phyloP scores from a whole-genome alignment of 1,140 invertebrate genomes.

The Drosophila serrata region DNA sequence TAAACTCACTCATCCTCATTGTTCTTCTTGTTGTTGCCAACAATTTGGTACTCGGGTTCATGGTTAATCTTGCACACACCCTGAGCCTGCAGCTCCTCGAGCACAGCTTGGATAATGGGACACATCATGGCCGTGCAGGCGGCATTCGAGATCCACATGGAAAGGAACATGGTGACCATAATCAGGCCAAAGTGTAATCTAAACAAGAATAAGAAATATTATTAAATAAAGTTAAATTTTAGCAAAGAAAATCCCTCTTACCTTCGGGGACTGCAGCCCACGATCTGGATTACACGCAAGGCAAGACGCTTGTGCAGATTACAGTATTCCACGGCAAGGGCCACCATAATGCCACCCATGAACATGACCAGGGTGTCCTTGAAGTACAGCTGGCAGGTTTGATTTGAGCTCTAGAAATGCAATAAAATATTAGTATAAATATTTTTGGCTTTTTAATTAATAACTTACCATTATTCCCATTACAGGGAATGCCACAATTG shows the following conservation, averaged over 20 bases:
- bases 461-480: conserved; percentile 88
- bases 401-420: conserved; percentile 86
- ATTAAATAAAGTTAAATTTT: background rate
- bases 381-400: conserved; percentile 90
- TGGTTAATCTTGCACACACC: conserved; percentile 88
- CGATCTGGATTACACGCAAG: conserved; percentile 90
- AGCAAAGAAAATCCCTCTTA: conserved; percentile 51
- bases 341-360: conserved; percentile 92
- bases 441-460: background rate
- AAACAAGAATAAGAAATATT: background rate
- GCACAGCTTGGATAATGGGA: conserved; percentile 92
- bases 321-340: conserved; percentile 93
- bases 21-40: conserved; percentile 85
- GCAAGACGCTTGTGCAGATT: conserved; percentile 94
- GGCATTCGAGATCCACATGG: conserved; percentile 95
- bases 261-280: conserved; percentile 91
- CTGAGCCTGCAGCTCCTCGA: conserved; percentile 90
- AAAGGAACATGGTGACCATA: conserved; percentile 92
- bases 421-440: background rate
- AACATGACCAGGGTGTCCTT: conserved; percentile 96
- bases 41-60: conserved; percentile 85
- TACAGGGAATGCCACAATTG: conserved; percentile 92
- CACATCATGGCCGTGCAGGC: conserved; percentile 95
- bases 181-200: conserved; percentile 92
- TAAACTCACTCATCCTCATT: conserved; percentile 83